Evolutionary conservation across 2,113 vertebrate species (phyloP).

Genomic region (Pycnonotus jocosus): DNA sequence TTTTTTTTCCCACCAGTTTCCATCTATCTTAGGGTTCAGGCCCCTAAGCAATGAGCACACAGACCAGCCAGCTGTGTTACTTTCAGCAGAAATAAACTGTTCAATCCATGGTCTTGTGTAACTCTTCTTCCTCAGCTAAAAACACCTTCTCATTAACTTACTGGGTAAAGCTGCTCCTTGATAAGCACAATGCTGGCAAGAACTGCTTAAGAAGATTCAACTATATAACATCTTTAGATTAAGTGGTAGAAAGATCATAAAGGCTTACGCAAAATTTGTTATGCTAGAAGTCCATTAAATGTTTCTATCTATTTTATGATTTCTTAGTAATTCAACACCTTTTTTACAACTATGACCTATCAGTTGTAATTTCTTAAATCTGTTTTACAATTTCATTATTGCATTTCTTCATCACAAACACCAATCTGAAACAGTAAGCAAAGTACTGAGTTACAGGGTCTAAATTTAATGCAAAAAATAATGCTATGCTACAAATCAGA

Average conservation of each 20-base stretch:
- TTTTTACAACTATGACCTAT: neutral
- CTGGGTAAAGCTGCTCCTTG: neutral
- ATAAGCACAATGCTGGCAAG: neutral
- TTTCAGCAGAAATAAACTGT: neutral
- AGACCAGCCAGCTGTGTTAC: neutral
- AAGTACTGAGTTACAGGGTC: neutral
- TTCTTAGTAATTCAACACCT: neutral
- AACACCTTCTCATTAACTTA: neutral
- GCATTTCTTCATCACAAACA: neutral
- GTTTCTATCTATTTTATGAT: neutral
- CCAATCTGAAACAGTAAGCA: neutral
- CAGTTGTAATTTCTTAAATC: neutral
- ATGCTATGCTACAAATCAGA: neutral
- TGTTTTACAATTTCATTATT: neutral
- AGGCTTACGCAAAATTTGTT: neutral
- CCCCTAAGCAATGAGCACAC: neutral
- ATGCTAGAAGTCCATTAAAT: neutral
- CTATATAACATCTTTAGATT: neutral
- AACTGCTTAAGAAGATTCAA: neutral
- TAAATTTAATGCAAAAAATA: neutral
- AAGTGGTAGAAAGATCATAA: neutral
- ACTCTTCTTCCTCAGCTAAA: neutral
- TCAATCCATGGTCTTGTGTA: neutral
- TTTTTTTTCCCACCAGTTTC: neutral
- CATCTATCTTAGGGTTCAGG: neutral